Evolutionary conservation across 2,888 invertebrate species (phyloP), one percentile per base, ranked within the genome.

Genomic region (Melanotus villosus): DNA sequence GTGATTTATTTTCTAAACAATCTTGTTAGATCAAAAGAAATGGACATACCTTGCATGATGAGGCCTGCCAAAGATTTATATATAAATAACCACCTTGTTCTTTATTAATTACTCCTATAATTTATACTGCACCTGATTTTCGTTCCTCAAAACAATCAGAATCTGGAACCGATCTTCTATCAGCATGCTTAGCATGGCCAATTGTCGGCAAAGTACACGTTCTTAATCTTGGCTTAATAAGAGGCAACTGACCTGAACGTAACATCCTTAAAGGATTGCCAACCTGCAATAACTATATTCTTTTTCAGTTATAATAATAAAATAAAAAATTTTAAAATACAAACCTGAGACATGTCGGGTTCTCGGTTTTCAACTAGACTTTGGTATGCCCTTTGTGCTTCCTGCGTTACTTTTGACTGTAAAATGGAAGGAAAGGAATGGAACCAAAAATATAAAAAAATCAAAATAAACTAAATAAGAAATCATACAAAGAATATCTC

Each of bases 341-440:
- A 14, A 38, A 85, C 85, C 80, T 84, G 84, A 12, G 82, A 70
- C 38, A 83, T 79, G 71, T 84, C 84, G 16, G 77, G 78, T 68
- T 79, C 80, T 3, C 87, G 85, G 75, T 86, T 84, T 81, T 97
- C 97, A 62, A 99, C 96, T 58, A 99, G 87, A 78, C 94, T 93
- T 80, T 95, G 93, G 86, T 99, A 99, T 0, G 97, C 98, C 80
- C 94, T 91, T 81, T 95, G 96, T 50, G 96, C 94, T 84, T 97
- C 96, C 79, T 93, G 93, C 14, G 95, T 94, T 77, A 97, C 88
- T 23, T 92, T 92, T 23, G 92, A 90, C 95, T 96, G 87, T 66
- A 87, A 85, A 81, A 57, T 54, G 21, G 38, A 38, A 66, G 58
- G 66, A 73, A 65, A 78, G 76, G 77, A 79, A 43, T 52, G 52